Base-by-base conservation (phyloP, 37 sponge, comb jelly and placozoan species). In the Spongilla lacustris region DNA sequence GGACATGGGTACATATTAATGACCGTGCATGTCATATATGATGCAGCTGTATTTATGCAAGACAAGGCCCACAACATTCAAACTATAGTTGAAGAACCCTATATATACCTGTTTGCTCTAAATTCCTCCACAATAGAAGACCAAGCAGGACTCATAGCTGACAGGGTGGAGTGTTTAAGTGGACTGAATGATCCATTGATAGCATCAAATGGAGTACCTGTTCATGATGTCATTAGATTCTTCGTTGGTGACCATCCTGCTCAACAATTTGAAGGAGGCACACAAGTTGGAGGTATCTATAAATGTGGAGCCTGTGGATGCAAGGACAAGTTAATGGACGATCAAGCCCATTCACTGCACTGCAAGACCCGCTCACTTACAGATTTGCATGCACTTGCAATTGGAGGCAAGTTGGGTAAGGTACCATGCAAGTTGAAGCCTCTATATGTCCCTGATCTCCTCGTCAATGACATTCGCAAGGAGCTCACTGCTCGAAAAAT, bases 21-120 rank as follows among this genome's bases (percentile, higher is more conserved):
- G 36, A 84, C 85, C 22, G 77, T 84, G 24, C 76, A 76, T 31
- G 77, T 84, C 29, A 36, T 76, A 68, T 84, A 76, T 67, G 76
- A 84, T 50, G 6, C 69, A 75, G 77, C 49, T 66, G 77, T 76
- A 50, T 84, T 84, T 84, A 33, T n/a, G 66, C 25, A 26, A 33
- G 71, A 30, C 29, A 9, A 28, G 37, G 9, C 22, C 22, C 12
- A 26, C 25, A 73, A 83, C 74, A 37, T 69, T 69, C 25, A n/a
- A 69, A 72, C 73, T 33, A 10, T 72, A 72, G 31, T 33, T 72
- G 29, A 32, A 72, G 31, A 32, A 72, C 29, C 73, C 1, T 33
- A 13, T 33, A 72, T 72, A 72, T 32, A 72, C 31, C 31, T 72
- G 73, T 33, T 72, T 72, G 73, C 30, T 72, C 31, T 72, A 32